phyloP scores from a whole-genome alignment of 2,888 invertebrate species.

The Melinaea marsaeus region DNA sequence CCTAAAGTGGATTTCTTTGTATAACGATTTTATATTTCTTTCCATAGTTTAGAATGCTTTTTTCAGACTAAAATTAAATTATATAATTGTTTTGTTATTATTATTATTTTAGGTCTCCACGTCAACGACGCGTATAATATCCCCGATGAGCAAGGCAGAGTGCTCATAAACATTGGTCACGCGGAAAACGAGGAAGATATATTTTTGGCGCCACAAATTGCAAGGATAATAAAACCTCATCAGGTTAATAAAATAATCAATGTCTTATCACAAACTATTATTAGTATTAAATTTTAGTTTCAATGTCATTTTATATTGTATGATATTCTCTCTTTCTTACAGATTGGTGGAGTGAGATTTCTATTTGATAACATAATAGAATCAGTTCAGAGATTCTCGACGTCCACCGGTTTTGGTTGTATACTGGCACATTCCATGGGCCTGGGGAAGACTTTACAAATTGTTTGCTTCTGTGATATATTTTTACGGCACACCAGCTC shows the following conservation, averaged over 20 bases:
- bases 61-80: background rate
- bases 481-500: constrained; percentile 94
- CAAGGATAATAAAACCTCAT: constrained; percentile 95
- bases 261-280: background rate
- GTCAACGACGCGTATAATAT: constrained; percentile 95
- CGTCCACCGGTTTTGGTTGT: constrained; percentile 95
- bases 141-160: constrained; percentile 93
- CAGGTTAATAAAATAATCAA: constrained; percentile 78
- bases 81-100: background rate
- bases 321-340: constrained; percentile 39
- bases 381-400: constrained; percentile 91
- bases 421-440: constrained; percentile 99
- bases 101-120: constrained; percentile 80
- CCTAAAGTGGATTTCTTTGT: no score
- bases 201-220: constrained; percentile 93
- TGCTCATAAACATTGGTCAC: constrained; percentile 95
- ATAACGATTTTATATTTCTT: no score
- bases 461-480: constrained; percentile 97
- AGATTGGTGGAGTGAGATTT: constrained; percentile 96
- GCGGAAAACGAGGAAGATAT: constrained; percentile 93
- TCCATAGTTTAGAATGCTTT: no score
- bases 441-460: constrained; percentile 97
- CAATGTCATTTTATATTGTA: background rate
- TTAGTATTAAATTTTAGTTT: background rate
- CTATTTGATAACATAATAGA: constrained; percentile 98